Percentiles rank a stretch among this genome's conserved stretches.
These are phyloP conservation scores for Tipula helvola DNA, from an alignment of 2,888 invertebrate genomes.

Conservation along the genomic window DNA sequence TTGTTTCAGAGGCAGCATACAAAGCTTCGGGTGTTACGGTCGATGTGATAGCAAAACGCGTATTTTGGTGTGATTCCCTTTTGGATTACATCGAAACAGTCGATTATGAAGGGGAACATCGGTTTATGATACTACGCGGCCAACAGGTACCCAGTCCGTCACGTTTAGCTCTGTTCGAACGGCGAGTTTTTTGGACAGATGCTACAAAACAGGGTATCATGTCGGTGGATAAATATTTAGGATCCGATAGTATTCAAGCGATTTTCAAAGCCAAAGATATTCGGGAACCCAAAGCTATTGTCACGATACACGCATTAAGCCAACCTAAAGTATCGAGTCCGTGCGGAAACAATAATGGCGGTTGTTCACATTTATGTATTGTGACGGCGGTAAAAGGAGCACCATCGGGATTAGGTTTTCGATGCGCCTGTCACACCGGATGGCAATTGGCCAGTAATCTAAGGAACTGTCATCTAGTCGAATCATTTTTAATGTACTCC, in stretches of 20 bases:
- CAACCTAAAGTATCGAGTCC: conserved; percentile 69
- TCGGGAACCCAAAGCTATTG: conserved; percentile 70
- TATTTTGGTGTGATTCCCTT: conserved; percentile 94
- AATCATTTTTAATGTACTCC: conserved; percentile 88
- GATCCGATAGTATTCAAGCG: conserved; percentile 62
- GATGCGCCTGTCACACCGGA: conserved; percentile 87
- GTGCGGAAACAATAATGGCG: conserved; percentile 76
- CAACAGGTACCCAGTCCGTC: conserved; percentile 79
- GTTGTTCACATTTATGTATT: conserved; percentile 89
- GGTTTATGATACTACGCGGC: conserved; percentile 69
- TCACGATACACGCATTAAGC: conserved; percentile 64
- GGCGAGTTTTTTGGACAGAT: conserved; percentile 83
- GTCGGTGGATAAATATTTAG: conserved; percentile 75
- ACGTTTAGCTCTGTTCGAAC: conserved; percentile 71
- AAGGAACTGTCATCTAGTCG: conserved; percentile 66
- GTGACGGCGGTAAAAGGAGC: conserved; percentile 61
- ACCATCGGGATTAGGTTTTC: conserved; percentile 60
- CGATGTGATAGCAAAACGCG: conserved; percentile 76
- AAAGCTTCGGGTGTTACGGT: conserved; percentile 86
- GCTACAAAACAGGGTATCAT: conserved; percentile 80
- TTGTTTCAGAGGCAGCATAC: conserved; percentile 86
- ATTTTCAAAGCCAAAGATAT: conserved; percentile 71
- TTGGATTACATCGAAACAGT: conserved; percentile 93
- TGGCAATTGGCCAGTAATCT: conserved; percentile 62
- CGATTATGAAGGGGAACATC: conserved; percentile 77